phyloP scores from a whole-genome alignment of 2,888 invertebrate species.

The Dascillus cervinus region DNA sequence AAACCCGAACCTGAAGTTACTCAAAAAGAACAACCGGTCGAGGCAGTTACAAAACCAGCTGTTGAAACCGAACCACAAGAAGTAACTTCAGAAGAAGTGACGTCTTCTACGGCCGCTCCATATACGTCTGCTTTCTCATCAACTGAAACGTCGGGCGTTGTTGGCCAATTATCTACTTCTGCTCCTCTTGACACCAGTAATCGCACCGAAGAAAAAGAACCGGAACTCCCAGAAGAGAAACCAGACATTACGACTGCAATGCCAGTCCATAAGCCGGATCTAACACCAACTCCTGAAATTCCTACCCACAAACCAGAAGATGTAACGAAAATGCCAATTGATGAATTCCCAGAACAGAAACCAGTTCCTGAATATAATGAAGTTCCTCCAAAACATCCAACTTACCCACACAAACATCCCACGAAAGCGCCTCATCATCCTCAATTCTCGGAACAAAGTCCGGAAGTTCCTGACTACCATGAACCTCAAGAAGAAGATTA shows the following conservation, averaged over 20 bases:
- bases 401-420: background rate
- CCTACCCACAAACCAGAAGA: slow-evolving; percentile 10
- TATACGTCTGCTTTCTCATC: slow-evolving; percentile 8
- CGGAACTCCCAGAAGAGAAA: too few relatives aligned
- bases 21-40: slow-evolving; percentile 5
- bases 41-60: slow-evolving; percentile 3
- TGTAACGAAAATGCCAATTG: too few relatives aligned
- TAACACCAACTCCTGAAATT: slow-evolving; percentile 27
- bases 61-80: slow-evolving; percentile 3
- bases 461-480: slow-evolving; percentile 35
- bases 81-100: slow-evolving; percentile 3
- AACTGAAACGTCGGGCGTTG: slow-evolving; percentile 16
- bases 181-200: too few relatives aligned
- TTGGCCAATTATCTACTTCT: slow-evolving; percentile 31
- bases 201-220: too few relatives aligned
- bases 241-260: too few relatives aligned
- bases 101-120: too few relatives aligned
- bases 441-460: slow-evolving; percentile 27
- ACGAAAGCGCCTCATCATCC: background rate
- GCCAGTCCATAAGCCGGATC: too few relatives aligned
- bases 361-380: background rate
- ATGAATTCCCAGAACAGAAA: slow-evolving; percentile 16
- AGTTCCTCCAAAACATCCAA: background rate
- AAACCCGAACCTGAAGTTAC: slow-evolving; percentile 5
- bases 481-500: slow-evolving; percentile 51